phyloP scores from a whole-genome alignment of 2,888 invertebrate genomes.

The Xylota segnis region DNA sequence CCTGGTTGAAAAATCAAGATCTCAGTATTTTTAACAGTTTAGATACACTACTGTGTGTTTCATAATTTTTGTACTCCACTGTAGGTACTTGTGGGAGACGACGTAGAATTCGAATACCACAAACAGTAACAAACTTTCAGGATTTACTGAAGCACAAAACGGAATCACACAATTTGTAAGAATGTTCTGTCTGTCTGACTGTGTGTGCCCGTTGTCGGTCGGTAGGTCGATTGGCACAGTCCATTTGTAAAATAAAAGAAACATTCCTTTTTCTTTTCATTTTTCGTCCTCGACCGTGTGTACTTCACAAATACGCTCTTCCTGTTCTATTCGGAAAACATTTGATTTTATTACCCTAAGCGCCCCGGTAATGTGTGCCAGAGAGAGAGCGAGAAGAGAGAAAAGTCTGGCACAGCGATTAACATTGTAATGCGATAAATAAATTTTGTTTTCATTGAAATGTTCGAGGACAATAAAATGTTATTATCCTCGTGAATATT shows the following conservation, averaged over 20 bases:
- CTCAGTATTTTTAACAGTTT: too few species aligned
- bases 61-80: conserved; percentile 1
- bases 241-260: conserved; percentile 41
- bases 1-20: too few species aligned
- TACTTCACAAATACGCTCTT: conserved; percentile 46
- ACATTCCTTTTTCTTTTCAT: conserved; percentile 17
- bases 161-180: conserved; percentile 46
- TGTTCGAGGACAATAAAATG: conserved; percentile 61
- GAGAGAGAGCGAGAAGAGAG: conserved; percentile 1
- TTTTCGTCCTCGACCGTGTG: conserved; percentile 1
- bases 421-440: conserved; percentile 71
- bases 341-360: conserved; percentile 56
- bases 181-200: conserved; percentile 31
- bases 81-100: conserved; percentile 13
- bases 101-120: conserved; percentile 5
- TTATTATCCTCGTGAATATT: conserved; percentile 71
- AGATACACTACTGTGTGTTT: neutral
- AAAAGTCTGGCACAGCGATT: conserved; percentile 47
- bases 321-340: conserved; percentile 28
- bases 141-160: conserved; percentile 46
- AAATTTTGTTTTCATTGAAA: conserved; percentile 62
- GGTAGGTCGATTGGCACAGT: conserved; percentile 30
- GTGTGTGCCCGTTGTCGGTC: neutral
- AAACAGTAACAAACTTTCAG: conserved; percentile 32
- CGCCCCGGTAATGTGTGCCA: conserved; percentile 14